Conservation (phyloP, 92 coral and sea anemone species). For the Epizoanthus ramosus region DNA sequence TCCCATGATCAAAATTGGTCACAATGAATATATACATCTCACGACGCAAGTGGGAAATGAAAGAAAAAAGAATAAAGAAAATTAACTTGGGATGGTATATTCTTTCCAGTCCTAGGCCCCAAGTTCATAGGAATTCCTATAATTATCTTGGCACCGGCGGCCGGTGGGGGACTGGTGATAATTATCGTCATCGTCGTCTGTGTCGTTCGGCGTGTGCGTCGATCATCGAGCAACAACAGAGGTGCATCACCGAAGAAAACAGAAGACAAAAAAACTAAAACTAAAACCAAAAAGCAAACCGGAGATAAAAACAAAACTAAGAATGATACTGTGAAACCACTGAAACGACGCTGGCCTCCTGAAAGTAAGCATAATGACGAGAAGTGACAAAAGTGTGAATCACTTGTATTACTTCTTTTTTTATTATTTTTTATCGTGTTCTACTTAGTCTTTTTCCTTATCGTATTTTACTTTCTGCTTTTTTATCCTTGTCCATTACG, state of each 20-base stretch:
- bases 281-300: neutral
- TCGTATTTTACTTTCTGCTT: too few species aligned
- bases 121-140: slow-evolving; percentile 21
- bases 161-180: slow-evolving; percentile 12
- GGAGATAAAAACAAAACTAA: neutral
- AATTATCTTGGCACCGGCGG: slow-evolving; percentile 4
- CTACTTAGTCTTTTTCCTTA: too few species aligned
- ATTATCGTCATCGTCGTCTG: neutral
- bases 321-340: slow-evolving; percentile 15
- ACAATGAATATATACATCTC: too few species aligned
- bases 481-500: too few species aligned
- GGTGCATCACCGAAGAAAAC: neutral
- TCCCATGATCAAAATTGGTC: too few species aligned
- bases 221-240: neutral
- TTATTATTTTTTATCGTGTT: too few species aligned
- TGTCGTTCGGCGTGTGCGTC: slow-evolving; percentile 9
- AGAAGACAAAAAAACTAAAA: neutral
- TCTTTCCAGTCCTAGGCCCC: slow-evolving; percentile 11
- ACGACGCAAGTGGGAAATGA: too few species aligned
- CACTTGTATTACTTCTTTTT: too few species aligned
- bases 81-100: neutral
- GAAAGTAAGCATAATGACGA: neutral
- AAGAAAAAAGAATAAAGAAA: neutral
- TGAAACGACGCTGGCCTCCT: slow-evolving; percentile 18
- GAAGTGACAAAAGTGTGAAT: neutral